Evolutionary conservation across 1,140 invertebrate genomes (phyloP).

Genomic region (Bombus soroeensis): DNA sequence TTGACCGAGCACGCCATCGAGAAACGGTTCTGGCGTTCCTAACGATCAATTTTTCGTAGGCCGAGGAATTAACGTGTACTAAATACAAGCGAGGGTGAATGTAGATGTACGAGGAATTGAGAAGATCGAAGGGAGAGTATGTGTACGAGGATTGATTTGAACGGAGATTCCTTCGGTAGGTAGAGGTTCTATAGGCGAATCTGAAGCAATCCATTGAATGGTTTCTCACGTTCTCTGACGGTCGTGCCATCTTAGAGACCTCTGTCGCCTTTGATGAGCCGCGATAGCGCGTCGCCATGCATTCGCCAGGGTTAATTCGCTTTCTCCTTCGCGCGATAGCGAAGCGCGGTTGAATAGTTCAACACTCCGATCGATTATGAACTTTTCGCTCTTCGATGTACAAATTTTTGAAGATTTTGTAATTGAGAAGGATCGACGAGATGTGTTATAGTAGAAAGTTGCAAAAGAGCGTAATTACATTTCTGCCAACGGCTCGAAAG

Average conservation of each 20-base stretch:
- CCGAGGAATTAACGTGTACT: not conserved
- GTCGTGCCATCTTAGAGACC: not conserved
- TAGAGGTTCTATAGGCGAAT: constrained; percentile 4
- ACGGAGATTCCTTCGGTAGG: too few relatives aligned
- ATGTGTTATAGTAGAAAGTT: too few relatives aligned
- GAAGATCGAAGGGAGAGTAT: not conserved
- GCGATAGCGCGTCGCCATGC: constrained; percentile 1
- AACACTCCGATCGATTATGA: not conserved
- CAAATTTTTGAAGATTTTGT: too few relatives aligned
- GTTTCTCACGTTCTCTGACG: constrained; percentile 22
- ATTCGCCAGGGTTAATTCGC: not conserved
- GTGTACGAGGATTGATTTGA: not conserved
- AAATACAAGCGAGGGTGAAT: too few relatives aligned
- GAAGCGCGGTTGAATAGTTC: not conserved
- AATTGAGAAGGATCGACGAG: too few relatives aligned
- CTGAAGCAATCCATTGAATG: not conserved
- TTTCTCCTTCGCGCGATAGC: not conserved
- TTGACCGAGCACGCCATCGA: constrained; percentile 31
- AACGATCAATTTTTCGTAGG: not conserved
- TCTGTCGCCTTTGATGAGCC: not conserved
- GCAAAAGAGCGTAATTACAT: too few relatives aligned
- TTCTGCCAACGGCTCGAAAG: too few relatives aligned
- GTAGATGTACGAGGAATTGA: not conserved
- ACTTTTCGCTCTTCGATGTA: not conserved
- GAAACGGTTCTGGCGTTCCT: not conserved